phyloP scores from a whole-genome alignment of 2,797 vertebrate genomes.

The Ctenopoma kingsleyae region DNA sequence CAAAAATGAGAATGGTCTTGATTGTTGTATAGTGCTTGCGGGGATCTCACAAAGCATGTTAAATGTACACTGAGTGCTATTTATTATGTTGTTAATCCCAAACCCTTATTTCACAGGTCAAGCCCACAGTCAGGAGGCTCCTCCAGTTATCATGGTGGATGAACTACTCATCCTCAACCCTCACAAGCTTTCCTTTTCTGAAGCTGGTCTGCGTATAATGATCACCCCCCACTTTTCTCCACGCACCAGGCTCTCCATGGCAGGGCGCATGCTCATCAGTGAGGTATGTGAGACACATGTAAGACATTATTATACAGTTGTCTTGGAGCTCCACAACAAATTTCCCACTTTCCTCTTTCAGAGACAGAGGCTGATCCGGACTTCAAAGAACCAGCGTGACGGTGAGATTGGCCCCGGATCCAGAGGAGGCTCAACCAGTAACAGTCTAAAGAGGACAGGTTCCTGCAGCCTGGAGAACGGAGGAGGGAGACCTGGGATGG shows the following conservation, averaged over 20 bases:
- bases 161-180: slow-evolving; percentile 85
- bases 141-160: slow-evolving; percentile 86
- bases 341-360: slow-evolving; percentile 22
- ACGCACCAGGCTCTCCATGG: slow-evolving; percentile 87
- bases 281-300: slow-evolving; percentile 70
- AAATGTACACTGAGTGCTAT: background rate
- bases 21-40: background rate
- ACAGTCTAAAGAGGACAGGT: slow-evolving; percentile 72
- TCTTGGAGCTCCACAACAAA: background rate
- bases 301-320: background rate
- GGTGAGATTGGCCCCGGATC: slow-evolving; percentile 52
- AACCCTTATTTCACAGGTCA: slow-evolving; percentile 51
- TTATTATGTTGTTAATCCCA: background rate
- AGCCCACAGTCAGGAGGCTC: slow-evolving; percentile 65
- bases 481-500: slow-evolving; percentile 57
- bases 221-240: slow-evolving; percentile 88
- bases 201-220: slow-evolving; percentile 86
- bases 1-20: background rate
- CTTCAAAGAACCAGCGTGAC: slow-evolving; percentile 62
- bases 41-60: background rate
- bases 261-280: slow-evolving; percentile 86
- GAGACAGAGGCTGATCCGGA: slow-evolving; percentile 83
- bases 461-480: slow-evolving; percentile 83
- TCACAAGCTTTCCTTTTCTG: slow-evolving; percentile 86
- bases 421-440: slow-evolving; percentile 59